Evolutionary conservation across 2,113 vertebrate species (phyloP).

Genomic region (Myodes glareolus): DNA sequence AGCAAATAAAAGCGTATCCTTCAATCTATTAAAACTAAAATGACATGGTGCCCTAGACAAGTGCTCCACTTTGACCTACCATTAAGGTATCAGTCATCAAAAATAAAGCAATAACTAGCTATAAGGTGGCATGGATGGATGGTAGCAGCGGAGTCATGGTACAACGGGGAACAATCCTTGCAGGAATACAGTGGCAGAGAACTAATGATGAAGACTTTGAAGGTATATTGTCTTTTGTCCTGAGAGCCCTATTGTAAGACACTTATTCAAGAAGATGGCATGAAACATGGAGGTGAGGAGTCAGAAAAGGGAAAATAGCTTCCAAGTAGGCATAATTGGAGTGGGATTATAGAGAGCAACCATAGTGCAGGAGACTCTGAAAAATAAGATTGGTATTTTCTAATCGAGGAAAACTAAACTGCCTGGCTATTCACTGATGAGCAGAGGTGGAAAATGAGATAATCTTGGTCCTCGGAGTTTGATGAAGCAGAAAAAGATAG

Average conservation of each 20-base stretch:
- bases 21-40: slow-evolving; percentile 47
- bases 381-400: slow-evolving; percentile 46
- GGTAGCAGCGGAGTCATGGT: not conserved
- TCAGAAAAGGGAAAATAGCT: slow-evolving; percentile 37
- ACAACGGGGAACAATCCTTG: slow-evolving; percentile 63
- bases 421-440: slow-evolving; percentile 47
- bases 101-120: slow-evolving; percentile 51
- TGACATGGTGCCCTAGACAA: slow-evolving; percentile 49
- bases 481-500: slow-evolving; percentile 68
- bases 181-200: slow-evolving; percentile 51
- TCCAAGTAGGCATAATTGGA: not conserved
- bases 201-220: slow-evolving; percentile 51
- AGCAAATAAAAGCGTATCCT: slow-evolving; percentile 57
- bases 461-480: slow-evolving; percentile 55
- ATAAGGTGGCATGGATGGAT: slow-evolving; percentile 45
- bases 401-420: slow-evolving; percentile 29
- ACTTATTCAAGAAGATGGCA: not conserved
- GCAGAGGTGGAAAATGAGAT: slow-evolving; percentile 49
- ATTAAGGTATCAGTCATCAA: slow-evolving; percentile 28
- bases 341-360: not conserved
- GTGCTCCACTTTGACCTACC: slow-evolving; percentile 57
- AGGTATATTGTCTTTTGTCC: slow-evolving; percentile 36
- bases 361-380: not conserved
- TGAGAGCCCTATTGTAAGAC: slow-evolving; percentile 13
- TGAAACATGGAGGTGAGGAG: slow-evolving; percentile 2